Percentiles rank a stretch among this genome's conserved stretches.
Conservation (phyloP, 2,797 vertebrate species). For the Urocyon cinereoargenteus region DNA sequence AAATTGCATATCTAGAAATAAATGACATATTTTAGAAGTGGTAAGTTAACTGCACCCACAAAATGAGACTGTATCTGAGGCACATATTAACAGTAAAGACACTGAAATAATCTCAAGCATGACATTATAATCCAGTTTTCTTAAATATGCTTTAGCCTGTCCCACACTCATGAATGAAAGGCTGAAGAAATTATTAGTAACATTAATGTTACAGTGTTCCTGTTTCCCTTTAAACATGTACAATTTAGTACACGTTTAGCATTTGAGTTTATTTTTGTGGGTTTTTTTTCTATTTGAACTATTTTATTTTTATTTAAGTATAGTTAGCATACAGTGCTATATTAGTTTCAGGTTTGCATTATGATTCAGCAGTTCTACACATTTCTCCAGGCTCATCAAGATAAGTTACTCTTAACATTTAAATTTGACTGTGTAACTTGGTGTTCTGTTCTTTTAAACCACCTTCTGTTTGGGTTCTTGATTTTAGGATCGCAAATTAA, state of each 20-base stretch:
- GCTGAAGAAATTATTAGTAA: conserved; percentile 5
- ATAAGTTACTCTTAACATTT: not conserved
- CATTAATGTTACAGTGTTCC: not conserved
- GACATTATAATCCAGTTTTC: conserved; percentile 44
- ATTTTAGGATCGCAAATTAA: conserved; percentile 96
- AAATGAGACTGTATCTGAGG: not conserved
- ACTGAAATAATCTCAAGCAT: conserved; percentile 59
- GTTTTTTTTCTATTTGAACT: not conserved
- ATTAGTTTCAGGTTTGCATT: not conserved
- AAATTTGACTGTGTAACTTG: not conserved
- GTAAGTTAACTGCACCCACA: not conserved
- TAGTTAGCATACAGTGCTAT: not conserved
- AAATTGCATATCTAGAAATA: conserved; percentile 47
- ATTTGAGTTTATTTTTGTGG: conserved; percentile 11
- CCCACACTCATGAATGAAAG: not conserved
- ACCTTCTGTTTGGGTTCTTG: conserved; percentile 68
- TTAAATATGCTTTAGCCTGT: conserved; percentile 37
- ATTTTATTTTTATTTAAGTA: not conserved
- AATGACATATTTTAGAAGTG: conserved; percentile 27
- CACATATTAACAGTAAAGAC: not conserved
- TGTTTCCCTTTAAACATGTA: conserved; percentile 30
- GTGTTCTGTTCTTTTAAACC: conserved; percentile 64
- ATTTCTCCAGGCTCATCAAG: not conserved
- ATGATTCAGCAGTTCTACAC: not conserved
- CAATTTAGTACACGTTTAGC: conserved; percentile 33